phyloP scores from a whole-genome alignment of 2,888 invertebrate genomes.

The Lissocephala sabroskyi region DNA sequence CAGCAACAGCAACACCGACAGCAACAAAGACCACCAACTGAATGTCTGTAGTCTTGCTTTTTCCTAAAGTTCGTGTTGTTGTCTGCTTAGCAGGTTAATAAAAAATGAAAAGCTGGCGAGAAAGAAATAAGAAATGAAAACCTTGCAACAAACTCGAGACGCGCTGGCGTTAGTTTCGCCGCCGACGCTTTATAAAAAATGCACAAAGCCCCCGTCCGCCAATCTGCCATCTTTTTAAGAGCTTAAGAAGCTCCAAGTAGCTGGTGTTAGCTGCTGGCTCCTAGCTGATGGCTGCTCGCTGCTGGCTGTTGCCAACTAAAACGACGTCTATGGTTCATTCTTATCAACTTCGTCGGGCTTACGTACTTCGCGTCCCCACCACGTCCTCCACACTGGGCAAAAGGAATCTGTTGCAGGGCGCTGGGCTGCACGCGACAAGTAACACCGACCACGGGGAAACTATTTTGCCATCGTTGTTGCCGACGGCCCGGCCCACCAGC shows the following conservation, averaged over 20 bases:
- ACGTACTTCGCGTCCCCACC: too few species aligned
- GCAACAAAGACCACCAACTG: too few species aligned
- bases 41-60: constrained; percentile 15
- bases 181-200: constrained; percentile 53
- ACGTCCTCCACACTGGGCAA: too few species aligned
- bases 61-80: constrained; percentile 10
- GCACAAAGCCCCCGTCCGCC: constrained; percentile 45
- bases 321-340: constrained; percentile 62
- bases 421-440: constrained; percentile 55
- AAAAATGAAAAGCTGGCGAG: constrained; percentile 9
- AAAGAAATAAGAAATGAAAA: too few species aligned
- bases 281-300: too few species aligned
- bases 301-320: constrained; percentile 5
- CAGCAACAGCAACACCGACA: constrained; percentile 26
- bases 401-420: constrained; percentile 26
- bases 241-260: constrained; percentile 37
- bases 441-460: constrained; percentile 13
- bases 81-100: constrained; percentile 17
- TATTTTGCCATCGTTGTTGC: too few species aligned
- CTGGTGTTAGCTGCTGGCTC: constrained; percentile 16
- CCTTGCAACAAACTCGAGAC: constrained; percentile 23
- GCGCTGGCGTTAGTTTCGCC: constrained; percentile 23
- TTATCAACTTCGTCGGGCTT: constrained; percentile 61
- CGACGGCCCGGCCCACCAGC: constrained; percentile 20
- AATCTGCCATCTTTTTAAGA: constrained; percentile 18